Base-by-base conservation (phyloP, 2,888 invertebrate genomes). In the Melitaea athalia region DNA sequence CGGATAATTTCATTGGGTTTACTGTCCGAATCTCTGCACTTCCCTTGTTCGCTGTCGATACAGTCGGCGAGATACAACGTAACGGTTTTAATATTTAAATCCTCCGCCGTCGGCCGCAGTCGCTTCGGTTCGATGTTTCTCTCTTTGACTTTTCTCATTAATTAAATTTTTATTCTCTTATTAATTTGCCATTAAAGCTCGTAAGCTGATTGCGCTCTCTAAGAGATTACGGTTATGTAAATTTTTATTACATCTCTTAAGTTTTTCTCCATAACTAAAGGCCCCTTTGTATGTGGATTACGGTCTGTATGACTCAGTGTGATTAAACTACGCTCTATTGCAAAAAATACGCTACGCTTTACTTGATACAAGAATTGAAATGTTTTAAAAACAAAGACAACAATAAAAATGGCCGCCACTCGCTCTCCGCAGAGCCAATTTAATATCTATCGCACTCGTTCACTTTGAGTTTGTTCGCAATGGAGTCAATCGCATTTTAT, bases 121-220 rank as follows among this genome's bases (percentile, higher is more conserved):
- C 50, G 33, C 17, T 42, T 10, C 15, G 17, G n/a, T 50, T 59
- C 57, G 24, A 42, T 64, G 38, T 59, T 59, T 64, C 11, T 42
- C 49, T 64, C 12, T 33, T 53, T 53, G 31, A 31, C n/a, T 59
- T 15, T 17, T 50, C 59, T 50, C 24, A 42, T 42, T 49, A 50
- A 64, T 64, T 43, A 64, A 64, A 15, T 42, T 64, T 59, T 59
- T 50, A 50, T 50, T 17, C 59, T 59, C 49, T 64, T 64, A 64
- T 64, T 64, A 64, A 49, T 59, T 33, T 59, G 24, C 49, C 64
- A 24, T 47, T n/a, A 59, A 59, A 59, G 42, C 64, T 43, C 42
- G 42, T 43, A 45, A 59, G 59, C 64, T 59, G 24, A 59, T n/a
- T 64, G 64, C 11, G 59, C 12, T 24, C 31, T 57, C 42, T 45